Base-by-base conservation (phyloP, 2,797 vertebrate species). In the Glyptemys insculpta region DNA sequence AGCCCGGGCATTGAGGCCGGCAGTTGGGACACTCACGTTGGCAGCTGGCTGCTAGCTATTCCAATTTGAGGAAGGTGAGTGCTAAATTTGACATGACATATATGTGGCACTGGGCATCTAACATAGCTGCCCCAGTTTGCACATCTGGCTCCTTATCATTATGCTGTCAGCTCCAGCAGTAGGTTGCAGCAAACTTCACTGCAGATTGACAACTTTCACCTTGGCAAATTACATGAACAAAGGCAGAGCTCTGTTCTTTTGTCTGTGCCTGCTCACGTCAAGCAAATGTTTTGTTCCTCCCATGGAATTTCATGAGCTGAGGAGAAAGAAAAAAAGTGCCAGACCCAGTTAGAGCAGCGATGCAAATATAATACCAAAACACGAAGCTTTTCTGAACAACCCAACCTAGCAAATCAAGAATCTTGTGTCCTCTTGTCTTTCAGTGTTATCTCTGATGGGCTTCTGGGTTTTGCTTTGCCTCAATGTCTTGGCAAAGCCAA, bases 251-350 rank as follows among this genome's bases (percentile, higher is more conserved):
- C 1, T 0, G 21, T 57, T 72, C 87, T 94, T 93, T 91, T 92
- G 92, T 96, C 72, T 85, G 57, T 79, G 83, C 68, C 41, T 16
- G 79, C 86, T 95, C 89, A 10, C 50, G 10, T 34, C 68, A 85
- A 41, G 52, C 27, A 85, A 76, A 76, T 19, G 37, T 56, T 85
- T 56, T 76, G 83, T 14, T 89, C 87, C 79, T 93, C 50, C 85
- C 47, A 34, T 16, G 4, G 2, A 53, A 57, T 88, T 89, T 65
- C 41, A 9, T 41, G 76, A 62, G 29, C 2, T 12, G 47, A 2
- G n/a, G 37, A 23, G 37, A 12, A 11, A 18, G 15, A 19, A 19
- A 0, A 1, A 29, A 62, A 37, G 23, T 1, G 18, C 68, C 8
- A 6, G 81, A 53, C 59, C 54, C 50, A 27, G 47, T 3, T 5